A percentile compares a stretch with the other conserved stretches of the same genome.
phyloP scores from a whole-genome alignment of 2,888 invertebrate species.

The Calameuta pallipes region DNA sequence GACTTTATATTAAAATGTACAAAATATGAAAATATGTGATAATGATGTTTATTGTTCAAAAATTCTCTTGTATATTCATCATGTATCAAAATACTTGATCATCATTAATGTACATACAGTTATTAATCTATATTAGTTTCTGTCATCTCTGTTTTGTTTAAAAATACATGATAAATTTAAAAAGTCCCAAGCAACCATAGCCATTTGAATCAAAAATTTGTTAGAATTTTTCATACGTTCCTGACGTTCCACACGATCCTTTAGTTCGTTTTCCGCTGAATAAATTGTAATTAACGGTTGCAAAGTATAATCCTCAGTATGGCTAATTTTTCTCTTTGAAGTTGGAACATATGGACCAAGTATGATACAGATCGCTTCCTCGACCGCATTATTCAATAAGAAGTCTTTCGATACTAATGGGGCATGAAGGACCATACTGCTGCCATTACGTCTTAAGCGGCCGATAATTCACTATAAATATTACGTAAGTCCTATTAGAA shows the following conservation, averaged over 20 bases:
- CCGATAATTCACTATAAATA: conserved; percentile 29
- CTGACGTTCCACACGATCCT: conserved; percentile 5
- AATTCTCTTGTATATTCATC: background rate
- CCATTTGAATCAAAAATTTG: conserved; percentile 37
- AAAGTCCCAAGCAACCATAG: conserved; percentile 42
- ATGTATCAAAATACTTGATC: background rate
- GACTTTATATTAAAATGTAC: conserved; percentile 49
- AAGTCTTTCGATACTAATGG: conserved; percentile 31
- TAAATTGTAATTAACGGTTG: background rate
- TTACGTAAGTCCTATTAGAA: background rate
- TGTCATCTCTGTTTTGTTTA: background rate
- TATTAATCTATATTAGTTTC: background rate
- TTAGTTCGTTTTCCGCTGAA: conserved; percentile 8
- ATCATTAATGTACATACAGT: background rate
- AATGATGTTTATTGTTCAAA: background rate
- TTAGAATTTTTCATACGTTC: conserved; percentile 12
- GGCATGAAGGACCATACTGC: conserved; percentile 22
- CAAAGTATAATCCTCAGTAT: background rate
- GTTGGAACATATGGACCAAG: conserved; percentile 4
- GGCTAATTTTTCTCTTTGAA: conserved; percentile 1
- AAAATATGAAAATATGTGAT: background rate
- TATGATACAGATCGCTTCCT: conserved; percentile 28
- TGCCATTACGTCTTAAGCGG: conserved; percentile 15
- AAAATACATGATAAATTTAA: conserved; percentile 23
- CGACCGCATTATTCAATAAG: conserved; percentile 33